Base-by-base conservation (phyloP, 1,140 invertebrate genomes). In the Drosophila rufa region DNA sequence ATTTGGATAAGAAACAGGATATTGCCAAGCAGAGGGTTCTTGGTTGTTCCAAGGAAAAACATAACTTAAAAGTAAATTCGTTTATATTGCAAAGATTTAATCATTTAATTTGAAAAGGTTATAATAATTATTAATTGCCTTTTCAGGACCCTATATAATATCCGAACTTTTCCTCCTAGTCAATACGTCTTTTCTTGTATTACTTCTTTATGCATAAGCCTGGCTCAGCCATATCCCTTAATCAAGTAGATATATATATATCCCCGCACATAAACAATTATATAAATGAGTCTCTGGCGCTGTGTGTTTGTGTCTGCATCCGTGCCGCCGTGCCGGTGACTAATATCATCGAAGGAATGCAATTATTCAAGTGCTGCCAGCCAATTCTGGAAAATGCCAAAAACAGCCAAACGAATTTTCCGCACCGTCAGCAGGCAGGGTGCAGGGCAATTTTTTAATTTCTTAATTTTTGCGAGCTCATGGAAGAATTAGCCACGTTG, bases 401-500 rank as follows among this genome's bases (percentile, higher is more conserved):
- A 86, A 86, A 79, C 83, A 86, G 79, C 75, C 75, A 76, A 76
- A 66, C 51, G 77, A 80, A 78, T 87, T 89, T 90, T 89, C 74
- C 81, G 84, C 85, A 62, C 56, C 71, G 84, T 89, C 84, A 89
- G 84, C 84, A 79, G 48, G 69, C 55, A 56, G 79, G 64, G 45
- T 66, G 45, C 69, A 89, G 82, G 85, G 81, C 82, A 83, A 87
- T 91, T 91, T 91, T 91, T 91, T 91, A 91, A 91, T 91, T 91
- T 91, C 87, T 91, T 91, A 91, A 91, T 91, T 91, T 91, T 79
- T 91, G 87, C 84, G 85, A 90, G 85, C 69, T 89, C 84, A 89
- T 84, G 80, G 67, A 40, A 68, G 85, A 87, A 87, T 87, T 89
- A 87, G 83, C 83, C 70, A 43, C 80, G 47, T 82, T 62, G 75